A percentile compares a stretch with the other conserved stretches of the same genome.
These are phyloP conservation scores for Cromileptes altivelis DNA, from an alignment of 2,113 vertebrate species.

Conservation along the genomic window DNA sequence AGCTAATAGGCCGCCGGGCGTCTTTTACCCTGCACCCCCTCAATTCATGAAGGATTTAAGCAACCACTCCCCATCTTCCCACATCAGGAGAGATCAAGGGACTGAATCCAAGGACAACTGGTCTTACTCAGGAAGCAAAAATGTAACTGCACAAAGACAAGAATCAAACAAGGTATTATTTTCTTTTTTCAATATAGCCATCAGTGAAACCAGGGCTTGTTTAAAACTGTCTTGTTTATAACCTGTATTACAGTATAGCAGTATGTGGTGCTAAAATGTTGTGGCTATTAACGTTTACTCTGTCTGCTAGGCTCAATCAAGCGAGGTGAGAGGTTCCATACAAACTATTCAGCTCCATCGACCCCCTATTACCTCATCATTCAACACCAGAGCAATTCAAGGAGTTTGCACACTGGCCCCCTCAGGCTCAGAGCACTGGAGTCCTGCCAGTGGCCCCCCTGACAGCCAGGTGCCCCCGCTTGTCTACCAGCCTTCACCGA, in stretches of 20 bases:
- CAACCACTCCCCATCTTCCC: neutral
- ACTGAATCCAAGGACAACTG: conserved; percentile 18
- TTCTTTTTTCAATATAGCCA: neutral
- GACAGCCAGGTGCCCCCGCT: neutral
- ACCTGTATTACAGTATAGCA: neutral
- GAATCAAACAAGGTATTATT: conserved; percentile 59
- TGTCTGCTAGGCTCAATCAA: conserved; percentile 40
- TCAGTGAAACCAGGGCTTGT: neutral
- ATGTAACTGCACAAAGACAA: conserved; percentile 24
- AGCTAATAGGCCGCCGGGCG: neutral
- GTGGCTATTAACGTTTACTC: conserved; percentile 4
- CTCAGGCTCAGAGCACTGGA: neutral
- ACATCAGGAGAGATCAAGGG: conserved; percentile 13
- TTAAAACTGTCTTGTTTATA: neutral
- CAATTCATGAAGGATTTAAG: conserved; percentile 25
- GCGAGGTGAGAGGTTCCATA: neutral
- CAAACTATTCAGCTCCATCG: conserved; percentile 22
- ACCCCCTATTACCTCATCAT: neutral
- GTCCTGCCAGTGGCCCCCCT: neutral
- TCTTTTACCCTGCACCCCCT: neutral
- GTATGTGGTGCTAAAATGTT: conserved; percentile 22
- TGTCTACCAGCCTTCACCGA: neutral
- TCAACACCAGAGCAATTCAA: neutral
- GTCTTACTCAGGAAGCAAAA: conserved; percentile 34
- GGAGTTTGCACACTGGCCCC: neutral